These are phyloP conservation scores for Poecile atricapillus DNA, from an alignment of 2,113 vertebrate species.

Conservation along the genomic window DNA sequence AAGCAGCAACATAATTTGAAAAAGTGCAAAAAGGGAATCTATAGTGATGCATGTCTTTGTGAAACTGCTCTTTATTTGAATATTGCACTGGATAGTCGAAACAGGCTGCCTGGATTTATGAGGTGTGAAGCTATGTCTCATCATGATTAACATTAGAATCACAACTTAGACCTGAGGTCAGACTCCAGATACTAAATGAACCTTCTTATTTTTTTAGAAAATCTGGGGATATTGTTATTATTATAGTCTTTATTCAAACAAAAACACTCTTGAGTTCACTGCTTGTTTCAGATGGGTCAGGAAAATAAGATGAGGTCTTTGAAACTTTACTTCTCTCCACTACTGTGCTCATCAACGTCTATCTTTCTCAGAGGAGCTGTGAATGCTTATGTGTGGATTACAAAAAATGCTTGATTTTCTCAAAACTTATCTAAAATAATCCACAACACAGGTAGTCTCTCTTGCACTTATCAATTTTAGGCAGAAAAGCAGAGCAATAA, in stretches of 20 bases:
- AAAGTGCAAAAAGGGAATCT: constrained; percentile 46
- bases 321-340: neutral
- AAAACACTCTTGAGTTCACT: neutral
- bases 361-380: neutral
- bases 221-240: neutral
- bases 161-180: constrained; percentile 64
- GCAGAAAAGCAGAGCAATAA: neutral
- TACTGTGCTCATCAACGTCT: neutral
- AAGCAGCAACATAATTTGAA: constrained; percentile 57
- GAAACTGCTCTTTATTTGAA: constrained; percentile 63
- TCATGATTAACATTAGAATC: constrained; percentile 70
- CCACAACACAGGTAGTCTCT: neutral
- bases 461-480: neutral
- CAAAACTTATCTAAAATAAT: neutral
- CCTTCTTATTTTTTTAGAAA: constrained; percentile 4
- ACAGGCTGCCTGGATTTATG: constrained; percentile 61
- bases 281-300: neutral
- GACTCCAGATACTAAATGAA: constrained; percentile 51
- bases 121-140: constrained; percentile 57
- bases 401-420: neutral
- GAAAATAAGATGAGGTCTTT: neutral
- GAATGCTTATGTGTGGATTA: neutral
- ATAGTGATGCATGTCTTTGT: constrained; percentile 64
- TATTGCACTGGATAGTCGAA: constrained; percentile 6
- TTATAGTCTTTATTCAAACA: neutral